Base-by-base conservation (phyloP, 2,113 vertebrate species). In the Pluvianellus socialis region DNA sequence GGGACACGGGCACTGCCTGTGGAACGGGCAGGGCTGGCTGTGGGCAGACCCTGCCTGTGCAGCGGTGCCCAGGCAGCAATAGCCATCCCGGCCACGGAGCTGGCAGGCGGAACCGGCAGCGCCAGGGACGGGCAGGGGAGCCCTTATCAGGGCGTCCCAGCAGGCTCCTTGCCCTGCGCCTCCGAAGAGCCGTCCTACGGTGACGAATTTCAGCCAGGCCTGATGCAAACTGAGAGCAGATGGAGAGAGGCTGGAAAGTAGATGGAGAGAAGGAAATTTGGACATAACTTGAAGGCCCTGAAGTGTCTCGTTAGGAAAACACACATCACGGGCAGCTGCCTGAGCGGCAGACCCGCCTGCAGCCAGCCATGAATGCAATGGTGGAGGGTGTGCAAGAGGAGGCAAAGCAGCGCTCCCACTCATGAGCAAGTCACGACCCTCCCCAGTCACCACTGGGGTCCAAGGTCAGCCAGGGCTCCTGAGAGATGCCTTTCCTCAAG, bases 41-140 rank as follows among this genome's bases (percentile, higher is more conserved):
- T 0, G 49, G 49, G 49, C 49, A 49, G 49, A 49, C 49, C 49
- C 49, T 49, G 49, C 49, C 49, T 49, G 23, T 3, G 5, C 2
- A 1, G 79, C 0, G 0, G 33, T 40, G 80, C 44, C 53, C 1
- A 1, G 53, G 52, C 71, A 55, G 47, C 2, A 24, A 35, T 6
- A 38, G 14, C 1, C n/a, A 17, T 8, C 55, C 53, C 16, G 33
- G n/a, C 17, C 79, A 10, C 0, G 0, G 44, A 2, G 2, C 66
- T 15, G 62, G 68, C 65, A 27, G 32, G 28, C 7, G 3, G 5
- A 2, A 53, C 40, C 1, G 4, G 45, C 38, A 27, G 63, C 7
- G 0, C 2, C 2, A 0, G 23, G 44, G 53, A 11, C 0, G 14
- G 49, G 53, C 26, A 47, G 23, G 49, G 0, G 3, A 61, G 28